phyloP scores from a whole-genome alignment of 2,888 invertebrate genomes.

The Philopedon plagiatum region DNA sequence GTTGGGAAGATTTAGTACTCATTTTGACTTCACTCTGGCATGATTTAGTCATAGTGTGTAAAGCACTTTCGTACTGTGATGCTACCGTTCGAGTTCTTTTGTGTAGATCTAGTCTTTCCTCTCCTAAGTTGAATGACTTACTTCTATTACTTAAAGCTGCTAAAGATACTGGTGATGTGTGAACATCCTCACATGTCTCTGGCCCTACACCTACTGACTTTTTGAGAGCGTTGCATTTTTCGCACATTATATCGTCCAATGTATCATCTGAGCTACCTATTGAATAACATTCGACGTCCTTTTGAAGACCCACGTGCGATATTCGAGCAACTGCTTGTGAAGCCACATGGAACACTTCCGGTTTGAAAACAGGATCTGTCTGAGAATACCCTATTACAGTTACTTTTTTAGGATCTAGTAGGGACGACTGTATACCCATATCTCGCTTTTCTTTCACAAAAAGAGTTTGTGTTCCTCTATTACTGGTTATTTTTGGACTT shows the following conservation, averaged over 20 bases:
- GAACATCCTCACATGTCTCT: conserved; percentile 61
- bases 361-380: conserved; percentile 54
- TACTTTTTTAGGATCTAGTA: conserved; percentile 50
- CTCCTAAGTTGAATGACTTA: conserved; percentile 75
- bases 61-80: conserved; percentile 58
- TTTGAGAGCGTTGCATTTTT: conserved; percentile 70
- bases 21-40: conserved; percentile 63
- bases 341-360: conserved; percentile 40
- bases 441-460: conserved; percentile 55
- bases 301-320: conserved; percentile 66
- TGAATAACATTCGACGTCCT: conserved; percentile 67
- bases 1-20: conserved; percentile 61
- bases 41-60: conserved; percentile 58
- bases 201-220: conserved; percentile 75
- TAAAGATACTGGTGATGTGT: conserved; percentile 68
- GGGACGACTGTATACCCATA: conserved; percentile 57
- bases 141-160: conserved; percentile 71
- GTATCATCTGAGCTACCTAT: conserved; percentile 72
- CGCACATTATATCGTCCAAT: conserved; percentile 70
- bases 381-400: conserved; percentile 55
- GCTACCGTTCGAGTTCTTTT: conserved; percentile 71
- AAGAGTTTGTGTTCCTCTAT: conserved; percentile 62
- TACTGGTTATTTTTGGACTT: conserved; percentile 48
- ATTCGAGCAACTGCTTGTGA: conserved; percentile 60
- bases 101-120: conserved; percentile 68